Conservation (phyloP, 2,888 invertebrate species). For the Dicyrtoma fusca region DNA sequence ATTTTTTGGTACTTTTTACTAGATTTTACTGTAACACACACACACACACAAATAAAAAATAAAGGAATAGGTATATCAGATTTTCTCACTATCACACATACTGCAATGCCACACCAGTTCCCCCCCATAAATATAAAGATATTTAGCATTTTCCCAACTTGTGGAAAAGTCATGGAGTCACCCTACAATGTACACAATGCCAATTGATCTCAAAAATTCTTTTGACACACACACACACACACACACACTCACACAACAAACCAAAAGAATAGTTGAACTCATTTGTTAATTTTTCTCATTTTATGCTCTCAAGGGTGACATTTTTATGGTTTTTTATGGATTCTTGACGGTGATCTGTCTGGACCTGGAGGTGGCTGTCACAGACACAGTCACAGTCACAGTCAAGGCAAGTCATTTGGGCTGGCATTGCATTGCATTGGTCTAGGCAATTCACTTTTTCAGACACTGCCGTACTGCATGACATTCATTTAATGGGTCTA, state of each 20-base stretch:
- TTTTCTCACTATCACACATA: conserved; percentile 26
- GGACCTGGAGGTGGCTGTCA: no score
- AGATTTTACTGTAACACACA: background rate
- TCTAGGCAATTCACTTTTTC: no score
- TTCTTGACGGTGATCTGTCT: no score
- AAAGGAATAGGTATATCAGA: background rate
- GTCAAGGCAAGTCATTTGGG: no score
- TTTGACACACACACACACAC: no score
- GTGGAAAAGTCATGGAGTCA: conserved; percentile 27
- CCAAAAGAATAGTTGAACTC: conserved; percentile 14
- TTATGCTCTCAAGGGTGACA: background rate
- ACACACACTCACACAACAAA: no score
- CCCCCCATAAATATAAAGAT: background rate
- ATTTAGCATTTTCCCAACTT: conserved; percentile 30
- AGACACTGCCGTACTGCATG: no score
- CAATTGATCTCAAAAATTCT: conserved; percentile 23
- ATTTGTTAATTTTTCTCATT: conserved; percentile 33
- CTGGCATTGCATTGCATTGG: no score
- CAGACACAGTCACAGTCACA: no score
- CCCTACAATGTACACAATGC: conserved; percentile 22
- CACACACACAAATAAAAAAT: background rate
- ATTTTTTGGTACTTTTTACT: no score
- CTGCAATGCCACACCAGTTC: background rate
- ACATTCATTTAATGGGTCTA: no score
- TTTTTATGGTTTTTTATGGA: conserved; percentile 10